These are phyloP conservation scores for Scaptomyza tumidula DNA, from an alignment of 2,888 invertebrate species.

Conservation along the genomic window DNA sequence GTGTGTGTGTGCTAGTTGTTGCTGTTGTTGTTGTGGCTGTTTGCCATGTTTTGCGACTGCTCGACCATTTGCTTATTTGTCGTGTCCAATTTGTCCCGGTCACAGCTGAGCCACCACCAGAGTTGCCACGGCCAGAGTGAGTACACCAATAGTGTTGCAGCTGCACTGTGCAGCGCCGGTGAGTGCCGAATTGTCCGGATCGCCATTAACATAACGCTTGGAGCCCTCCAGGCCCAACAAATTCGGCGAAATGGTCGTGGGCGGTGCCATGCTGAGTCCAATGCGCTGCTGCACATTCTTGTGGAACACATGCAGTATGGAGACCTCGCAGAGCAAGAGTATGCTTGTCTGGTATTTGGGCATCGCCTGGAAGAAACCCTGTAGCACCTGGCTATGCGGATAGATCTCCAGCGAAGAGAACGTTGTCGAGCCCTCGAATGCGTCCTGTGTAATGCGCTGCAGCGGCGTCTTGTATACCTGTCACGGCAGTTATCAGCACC, in stretches of 20 bases:
- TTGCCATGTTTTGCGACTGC: slow-evolving; percentile 23
- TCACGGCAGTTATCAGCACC: slow-evolving; percentile 24
- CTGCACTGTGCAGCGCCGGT: slow-evolving; percentile 80
- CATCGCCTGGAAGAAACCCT: slow-evolving; percentile 83
- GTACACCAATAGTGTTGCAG: slow-evolving; percentile 54
- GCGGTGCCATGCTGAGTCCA: slow-evolving; percentile 80
- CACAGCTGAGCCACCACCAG: slow-evolving; percentile 74
- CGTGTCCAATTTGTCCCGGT: slow-evolving; percentile 57
- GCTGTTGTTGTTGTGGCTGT: slow-evolving; percentile 23
- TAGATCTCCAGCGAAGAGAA: slow-evolving; percentile 84
- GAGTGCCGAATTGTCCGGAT: slow-evolving; percentile 84
- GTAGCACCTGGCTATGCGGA: slow-evolving; percentile 84
- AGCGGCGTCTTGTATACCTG: slow-evolving; percentile 84
- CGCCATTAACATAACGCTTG: slow-evolving; percentile 82
- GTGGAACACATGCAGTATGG: slow-evolving; percentile 84
- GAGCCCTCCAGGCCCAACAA: slow-evolving; percentile 84
- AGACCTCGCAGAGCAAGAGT: slow-evolving; percentile 83
- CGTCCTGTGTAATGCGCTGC: slow-evolving; percentile 83
- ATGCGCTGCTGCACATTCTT: slow-evolving; percentile 84
- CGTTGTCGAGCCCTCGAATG: slow-evolving; percentile 83
- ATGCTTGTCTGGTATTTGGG: slow-evolving; percentile 84
- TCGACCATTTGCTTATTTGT: slow-evolving; percentile 46
- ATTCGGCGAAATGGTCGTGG: slow-evolving; percentile 84
- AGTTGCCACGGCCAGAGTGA: slow-evolving; percentile 60
- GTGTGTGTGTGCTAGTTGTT: slow-evolving; percentile 1